Conservation (phyloP, 37 sponge, comb jelly and placozoan genomes). For the Aplysina aerophoba region DNA sequence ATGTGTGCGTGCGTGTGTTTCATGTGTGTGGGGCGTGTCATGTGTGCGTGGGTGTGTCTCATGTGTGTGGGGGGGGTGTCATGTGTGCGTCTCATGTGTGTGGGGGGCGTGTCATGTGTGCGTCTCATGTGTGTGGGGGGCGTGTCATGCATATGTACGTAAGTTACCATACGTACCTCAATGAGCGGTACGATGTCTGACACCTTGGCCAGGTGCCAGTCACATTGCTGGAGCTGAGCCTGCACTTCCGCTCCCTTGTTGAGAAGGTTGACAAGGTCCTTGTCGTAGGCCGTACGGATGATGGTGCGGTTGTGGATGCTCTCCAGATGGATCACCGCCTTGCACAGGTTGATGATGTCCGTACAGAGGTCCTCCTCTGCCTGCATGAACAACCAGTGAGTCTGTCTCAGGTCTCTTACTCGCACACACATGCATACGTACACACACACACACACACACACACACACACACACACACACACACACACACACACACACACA, state of each 20-base stretch:
- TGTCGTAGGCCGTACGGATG: constrained; percentile 62
- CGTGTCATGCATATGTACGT: not conserved
- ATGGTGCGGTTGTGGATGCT: constrained; percentile 72
- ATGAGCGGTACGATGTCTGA: constrained; percentile 72
- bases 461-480: not conserved
- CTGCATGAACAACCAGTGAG: constrained; percentile 1
- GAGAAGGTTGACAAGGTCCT: constrained; percentile 62
- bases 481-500: no score
- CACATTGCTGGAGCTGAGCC: constrained; percentile 63
- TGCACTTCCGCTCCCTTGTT: constrained; percentile 69
- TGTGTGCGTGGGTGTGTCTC: not conserved
- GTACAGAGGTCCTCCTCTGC: constrained; percentile 69
- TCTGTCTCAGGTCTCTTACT: no score
- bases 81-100: not conserved
- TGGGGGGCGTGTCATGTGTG: not conserved
- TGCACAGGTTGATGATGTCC: constrained; percentile 73
- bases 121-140: not conserved
- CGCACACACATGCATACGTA: not conserved
- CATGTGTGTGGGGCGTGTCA: not conserved
- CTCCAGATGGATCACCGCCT: constrained; percentile 89
- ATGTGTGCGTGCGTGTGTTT: not conserved
- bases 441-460: not conserved
- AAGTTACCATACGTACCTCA: constrained; percentile 40
- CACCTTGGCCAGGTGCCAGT: constrained; percentile 74
- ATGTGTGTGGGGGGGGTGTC: not conserved